Conservation (phyloP, 2,888 invertebrate genomes). For the Cerceris rybyensis region DNA sequence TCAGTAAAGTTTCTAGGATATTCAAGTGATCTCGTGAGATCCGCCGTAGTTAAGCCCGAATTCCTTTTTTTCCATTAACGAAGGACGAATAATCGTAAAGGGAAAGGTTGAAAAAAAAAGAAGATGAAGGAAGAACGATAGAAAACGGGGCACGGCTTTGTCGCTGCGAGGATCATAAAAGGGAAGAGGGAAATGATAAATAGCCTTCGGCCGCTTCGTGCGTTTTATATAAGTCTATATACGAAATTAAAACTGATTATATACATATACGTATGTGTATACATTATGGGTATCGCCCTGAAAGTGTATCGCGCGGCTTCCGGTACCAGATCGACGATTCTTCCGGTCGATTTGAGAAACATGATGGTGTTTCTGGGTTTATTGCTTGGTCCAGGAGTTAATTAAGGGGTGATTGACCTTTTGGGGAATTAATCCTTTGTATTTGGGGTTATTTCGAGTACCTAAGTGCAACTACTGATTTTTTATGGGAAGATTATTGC, state of each 20-base stretch:
- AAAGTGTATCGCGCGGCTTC: constrained; percentile 25
- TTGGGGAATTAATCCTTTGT: background rate
- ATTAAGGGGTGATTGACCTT: background rate
- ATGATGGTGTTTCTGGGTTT: background rate
- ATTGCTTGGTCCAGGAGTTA: background rate
- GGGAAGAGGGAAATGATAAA: constrained; percentile 47
- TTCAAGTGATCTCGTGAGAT: constrained; percentile 59
- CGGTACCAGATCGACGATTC: constrained; percentile 25
- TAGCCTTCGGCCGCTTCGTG: constrained; percentile 69
- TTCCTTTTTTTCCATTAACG: constrained; percentile 58
- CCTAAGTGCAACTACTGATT: too few species aligned
- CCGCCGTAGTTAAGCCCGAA: constrained; percentile 62
- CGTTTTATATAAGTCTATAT: constrained; percentile 71
- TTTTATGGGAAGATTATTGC: too few species aligned
- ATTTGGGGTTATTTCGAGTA: too few species aligned
- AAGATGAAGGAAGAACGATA: constrained; percentile 25
- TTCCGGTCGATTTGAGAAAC: constrained; percentile 14
- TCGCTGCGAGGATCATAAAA: constrained; percentile 45
- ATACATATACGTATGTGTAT: constrained; percentile 56
- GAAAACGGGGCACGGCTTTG: constrained; percentile 51
- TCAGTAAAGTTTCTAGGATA: constrained; percentile 59
- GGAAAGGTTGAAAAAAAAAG: constrained; percentile 16
- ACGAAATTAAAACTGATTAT: constrained; percentile 52
- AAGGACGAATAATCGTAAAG: constrained; percentile 22
- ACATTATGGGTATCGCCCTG: constrained; percentile 53